Base-by-base conservation (phyloP, 2,797 vertebrate genomes). In the Chloroceryle amazona region DNA sequence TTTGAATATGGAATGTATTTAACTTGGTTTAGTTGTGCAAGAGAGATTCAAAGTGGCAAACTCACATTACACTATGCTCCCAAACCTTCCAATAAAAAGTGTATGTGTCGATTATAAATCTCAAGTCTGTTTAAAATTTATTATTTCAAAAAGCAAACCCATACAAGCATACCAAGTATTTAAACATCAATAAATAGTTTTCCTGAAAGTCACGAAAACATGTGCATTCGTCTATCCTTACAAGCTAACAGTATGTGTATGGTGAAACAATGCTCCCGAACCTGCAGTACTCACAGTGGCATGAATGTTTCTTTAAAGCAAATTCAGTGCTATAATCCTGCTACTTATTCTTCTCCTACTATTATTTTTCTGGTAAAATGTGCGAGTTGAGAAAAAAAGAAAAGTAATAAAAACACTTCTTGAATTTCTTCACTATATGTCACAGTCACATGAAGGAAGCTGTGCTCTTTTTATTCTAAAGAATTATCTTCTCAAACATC, bases 1-100 rank as follows among this genome's bases (percentile, higher is more conserved):
- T 91, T 28, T 66, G 42, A 17, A 57, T 95, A 71, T 39, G 65
- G 74, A 90, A 96, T 90, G 65, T 61, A 86, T 70, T 94, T 60
- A 91, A 75, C 37, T 67, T 28, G 71, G 67, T 39, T 93, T 60
- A 63, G 57, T 75, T 81, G 78, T 89, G 75, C 44, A 89, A 87
- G 60, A 85, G 57, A 57, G 66, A 86, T 21, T 0, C 73, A 70
- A 92, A 79, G 37, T 22, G 33, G 62, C 33, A 13, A 90, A 78
- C 23, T 83, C 25, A 3, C 23, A 49, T 47, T 29, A 73, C 14
- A 20, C 16, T 67, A 13, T 18, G 44, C 8, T 29, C 21, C 26
- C 31, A 86, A 89, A 54, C n/a, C 13, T 65, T 78, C n/a, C 49
- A 75, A 81, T 67, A 90, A 90, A 89, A 89, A 75, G 42, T 26